These are phyloP conservation scores for Myxocyprinus asiaticus DNA, from an alignment of 2,113 vertebrate species.

Conservation along the genomic window DNA sequence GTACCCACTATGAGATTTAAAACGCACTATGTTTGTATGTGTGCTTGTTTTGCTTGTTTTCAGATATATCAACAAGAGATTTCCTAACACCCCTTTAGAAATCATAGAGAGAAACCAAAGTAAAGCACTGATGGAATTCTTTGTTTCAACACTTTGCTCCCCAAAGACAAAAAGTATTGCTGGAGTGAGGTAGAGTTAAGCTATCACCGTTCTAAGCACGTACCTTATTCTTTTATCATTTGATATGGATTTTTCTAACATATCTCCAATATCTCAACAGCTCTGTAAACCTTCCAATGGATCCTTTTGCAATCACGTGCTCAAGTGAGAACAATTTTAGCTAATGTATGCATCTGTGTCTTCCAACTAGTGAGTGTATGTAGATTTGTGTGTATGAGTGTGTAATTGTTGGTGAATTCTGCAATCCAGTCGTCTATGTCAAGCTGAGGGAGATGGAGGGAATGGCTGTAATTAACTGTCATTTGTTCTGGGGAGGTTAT, in stretches of 20 bases:
- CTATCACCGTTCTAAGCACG: constrained; percentile 26
- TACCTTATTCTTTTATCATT: constrained; percentile 53
- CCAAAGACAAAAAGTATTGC: constrained; percentile 14
- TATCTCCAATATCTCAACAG: background rate
- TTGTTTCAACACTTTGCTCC: constrained; percentile 19
- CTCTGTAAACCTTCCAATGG: background rate
- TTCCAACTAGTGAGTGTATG: background rate
- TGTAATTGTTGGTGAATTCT: constrained; percentile 22
- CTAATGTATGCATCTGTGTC: constrained; percentile 34
- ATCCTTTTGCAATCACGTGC: background rate
- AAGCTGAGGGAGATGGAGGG: constrained; percentile 40
- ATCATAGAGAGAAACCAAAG: constrained; percentile 35
- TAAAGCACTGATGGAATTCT: constrained; percentile 37
- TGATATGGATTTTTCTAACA: constrained; percentile 47
- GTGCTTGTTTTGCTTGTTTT: constrained; percentile 36
- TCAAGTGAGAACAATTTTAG: background rate
- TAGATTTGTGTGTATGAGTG: constrained; percentile 8
- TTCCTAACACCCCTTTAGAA: constrained; percentile 36
- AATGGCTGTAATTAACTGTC: constrained; percentile 55
- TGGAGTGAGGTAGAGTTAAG: constrained; percentile 30
- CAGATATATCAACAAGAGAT: constrained; percentile 39
- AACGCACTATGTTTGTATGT: constrained; percentile 54
- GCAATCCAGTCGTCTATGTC: constrained; percentile 44
- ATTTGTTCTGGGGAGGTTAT: constrained; percentile 50
- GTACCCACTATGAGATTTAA: constrained; percentile 69